phyloP scores from a whole-genome alignment of 2,113 vertebrate species.

The Dolichallabes microphthalmus region DNA sequence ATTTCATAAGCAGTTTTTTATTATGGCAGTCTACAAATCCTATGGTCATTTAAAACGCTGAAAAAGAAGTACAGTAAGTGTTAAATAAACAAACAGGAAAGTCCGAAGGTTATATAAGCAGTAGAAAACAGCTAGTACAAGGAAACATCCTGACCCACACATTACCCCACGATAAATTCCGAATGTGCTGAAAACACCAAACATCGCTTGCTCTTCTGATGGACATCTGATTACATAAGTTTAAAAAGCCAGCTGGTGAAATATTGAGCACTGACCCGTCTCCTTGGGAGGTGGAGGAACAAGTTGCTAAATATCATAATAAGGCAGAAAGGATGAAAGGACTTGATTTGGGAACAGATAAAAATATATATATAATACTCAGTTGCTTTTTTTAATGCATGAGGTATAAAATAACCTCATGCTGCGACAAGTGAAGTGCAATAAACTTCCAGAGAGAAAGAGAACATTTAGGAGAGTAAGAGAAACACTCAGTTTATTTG shows the following conservation, averaged over 20 bases:
- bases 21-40: conserved; percentile 9
- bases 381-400: not conserved
- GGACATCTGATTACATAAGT: conserved; percentile 43
- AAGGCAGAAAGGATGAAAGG: conserved; percentile 6
- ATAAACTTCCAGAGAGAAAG: not conserved
- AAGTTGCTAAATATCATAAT: conserved; percentile 21
- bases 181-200: conserved; percentile 37
- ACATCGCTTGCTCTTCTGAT: conserved; percentile 7
- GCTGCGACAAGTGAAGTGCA: not conserved
- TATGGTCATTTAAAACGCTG: conserved; percentile 1
- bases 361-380: not conserved
- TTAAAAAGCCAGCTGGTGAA: conserved; percentile 49
- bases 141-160: conserved; percentile 31
- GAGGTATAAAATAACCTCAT: not conserved
- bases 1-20: not conserved
- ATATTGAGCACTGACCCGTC: conserved; percentile 28
- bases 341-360: conserved; percentile 13
- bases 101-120: conserved; percentile 36
- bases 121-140: conserved; percentile 24
- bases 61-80: not conserved
- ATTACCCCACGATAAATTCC: not conserved
- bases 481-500: not conserved
- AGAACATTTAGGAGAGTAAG: not conserved
- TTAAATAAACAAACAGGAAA: conserved; percentile 29
- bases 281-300: conserved; percentile 36